phyloP scores from a whole-genome alignment of 2,113 vertebrate genomes.

The Pleuronectes platessa region DNA sequence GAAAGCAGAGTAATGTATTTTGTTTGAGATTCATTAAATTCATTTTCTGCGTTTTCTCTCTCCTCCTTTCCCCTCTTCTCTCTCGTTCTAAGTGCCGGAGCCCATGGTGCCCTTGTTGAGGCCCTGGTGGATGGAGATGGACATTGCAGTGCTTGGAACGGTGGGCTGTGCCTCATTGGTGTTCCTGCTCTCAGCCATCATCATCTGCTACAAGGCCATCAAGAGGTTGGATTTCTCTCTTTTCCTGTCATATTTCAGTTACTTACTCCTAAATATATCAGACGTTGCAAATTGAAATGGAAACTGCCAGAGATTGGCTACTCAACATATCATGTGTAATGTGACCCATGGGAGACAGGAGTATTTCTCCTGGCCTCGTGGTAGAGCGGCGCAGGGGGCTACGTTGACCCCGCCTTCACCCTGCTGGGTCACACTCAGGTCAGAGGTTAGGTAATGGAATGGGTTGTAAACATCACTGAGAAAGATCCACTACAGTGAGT shows the following conservation, averaged over 20 bases:
- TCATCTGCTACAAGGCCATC: slow-evolving; percentile 99
- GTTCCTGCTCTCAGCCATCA: slow-evolving; percentile 92
- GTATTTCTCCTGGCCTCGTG: slow-evolving; percentile 5
- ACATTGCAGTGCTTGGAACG: slow-evolving; percentile 88
- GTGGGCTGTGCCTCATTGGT: slow-evolving; percentile 89
- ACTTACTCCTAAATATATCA: slow-evolving; percentile 7
- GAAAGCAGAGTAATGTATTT: slow-evolving; percentile 2
- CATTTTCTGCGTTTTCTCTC: slow-evolving; percentile 27
- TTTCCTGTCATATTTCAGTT: slow-evolving; percentile 4
- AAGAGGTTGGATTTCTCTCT: slow-evolving; percentile 87
- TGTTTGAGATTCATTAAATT: slow-evolving; percentile 6
- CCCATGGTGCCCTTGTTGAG: slow-evolving; percentile 85
- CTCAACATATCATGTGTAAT: slow-evolving; percentile 36
- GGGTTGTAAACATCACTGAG: slow-evolving; percentile 51
- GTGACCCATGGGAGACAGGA: slow-evolving; percentile 11
- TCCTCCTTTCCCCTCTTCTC: slow-evolving; percentile 10
- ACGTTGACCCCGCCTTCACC: slow-evolving; percentile 41
- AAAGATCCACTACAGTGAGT: slow-evolving; percentile 41
- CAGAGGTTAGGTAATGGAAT: slow-evolving; percentile 55
- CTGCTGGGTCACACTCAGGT: slow-evolving; percentile 52
- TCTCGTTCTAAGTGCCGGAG: slow-evolving; percentile 82
- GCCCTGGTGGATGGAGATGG: slow-evolving; percentile 93
- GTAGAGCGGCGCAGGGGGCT: slow-evolving; percentile 9
- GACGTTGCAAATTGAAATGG: slow-evolving; percentile 16
- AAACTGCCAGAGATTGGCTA: slow-evolving; percentile 14